phyloP scores from a whole-genome alignment of 2,797 vertebrate genomes.

The Microctenopoma lineatum region DNA sequence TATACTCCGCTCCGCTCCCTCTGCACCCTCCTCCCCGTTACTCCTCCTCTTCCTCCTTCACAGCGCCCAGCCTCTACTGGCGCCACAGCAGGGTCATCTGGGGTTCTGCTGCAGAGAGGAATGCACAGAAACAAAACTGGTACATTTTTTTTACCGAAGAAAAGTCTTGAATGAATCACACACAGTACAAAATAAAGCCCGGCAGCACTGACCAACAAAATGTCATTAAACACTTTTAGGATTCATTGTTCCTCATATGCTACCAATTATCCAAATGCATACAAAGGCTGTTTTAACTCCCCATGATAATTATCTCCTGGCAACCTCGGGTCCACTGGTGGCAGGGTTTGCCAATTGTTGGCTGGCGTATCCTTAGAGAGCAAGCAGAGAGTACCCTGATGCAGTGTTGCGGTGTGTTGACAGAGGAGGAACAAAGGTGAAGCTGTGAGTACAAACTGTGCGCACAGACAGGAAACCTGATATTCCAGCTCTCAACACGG shows the following conservation, averaged over 20 bases:
- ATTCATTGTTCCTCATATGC: constrained; percentile 48
- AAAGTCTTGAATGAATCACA: constrained; percentile 70
- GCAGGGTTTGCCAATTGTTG: constrained; percentile 45
- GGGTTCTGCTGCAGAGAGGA: constrained; percentile 67
- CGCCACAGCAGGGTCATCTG: constrained; percentile 75
- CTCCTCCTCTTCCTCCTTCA: constrained; percentile 48
- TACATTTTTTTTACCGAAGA: constrained; percentile 50
- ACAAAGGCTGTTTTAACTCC: constrained; percentile 52
- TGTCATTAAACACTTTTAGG: constrained; percentile 56
- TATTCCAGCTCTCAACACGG: constrained; percentile 74
- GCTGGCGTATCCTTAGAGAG: constrained; percentile 60
- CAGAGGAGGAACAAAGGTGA: constrained; percentile 76
- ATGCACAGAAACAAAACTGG: constrained; percentile 68
- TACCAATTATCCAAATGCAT: constrained; percentile 57
- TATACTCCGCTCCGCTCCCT: constrained; percentile 25
- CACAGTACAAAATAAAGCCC: constrained; percentile 22
- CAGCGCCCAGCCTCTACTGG: constrained; percentile 65
- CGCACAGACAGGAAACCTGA: constrained; percentile 81
- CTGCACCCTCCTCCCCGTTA: constrained; percentile 22
- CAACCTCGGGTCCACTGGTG: constrained; percentile 51
- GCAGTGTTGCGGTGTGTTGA: constrained; percentile 72
- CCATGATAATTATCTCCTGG: constrained; percentile 66
- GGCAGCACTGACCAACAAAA: constrained; percentile 38
- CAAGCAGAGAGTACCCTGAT: constrained; percentile 50
- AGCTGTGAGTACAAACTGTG: constrained; percentile 79